These are phyloP conservation scores for Parotia lawesii DNA, from an alignment of 2,113 vertebrate genomes.

Conservation along the genomic window DNA sequence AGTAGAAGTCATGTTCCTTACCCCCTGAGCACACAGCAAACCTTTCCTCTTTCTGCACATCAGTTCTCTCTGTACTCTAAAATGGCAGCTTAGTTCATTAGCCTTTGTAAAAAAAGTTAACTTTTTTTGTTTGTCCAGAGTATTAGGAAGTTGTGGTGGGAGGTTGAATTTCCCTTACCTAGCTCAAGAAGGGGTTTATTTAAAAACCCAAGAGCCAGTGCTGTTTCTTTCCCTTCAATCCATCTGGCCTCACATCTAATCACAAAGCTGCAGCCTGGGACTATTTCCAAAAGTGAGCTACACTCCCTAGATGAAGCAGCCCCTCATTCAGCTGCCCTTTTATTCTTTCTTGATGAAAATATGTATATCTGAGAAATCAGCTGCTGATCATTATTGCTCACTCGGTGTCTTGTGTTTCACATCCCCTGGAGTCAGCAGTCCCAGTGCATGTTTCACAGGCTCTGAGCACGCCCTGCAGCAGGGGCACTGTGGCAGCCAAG, in stretches of 20 bases:
- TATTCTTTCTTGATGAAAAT: conserved; percentile 7
- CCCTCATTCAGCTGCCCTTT: background rate
- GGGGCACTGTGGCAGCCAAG: background rate
- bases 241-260: background rate
- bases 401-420: background rate
- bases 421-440: background rate
- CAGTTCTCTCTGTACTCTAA: background rate
- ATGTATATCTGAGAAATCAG: background rate
- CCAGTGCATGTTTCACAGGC: accelerated
- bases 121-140: background rate
- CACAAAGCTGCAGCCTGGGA: background rate
- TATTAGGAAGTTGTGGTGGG: background rate
- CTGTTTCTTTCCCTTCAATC: background rate
- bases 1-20: background rate
- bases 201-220: background rate
- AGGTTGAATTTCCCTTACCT: background rate
- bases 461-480: background rate
- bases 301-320: background rate
- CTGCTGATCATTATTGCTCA: background rate
- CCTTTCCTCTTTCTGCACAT: background rate
- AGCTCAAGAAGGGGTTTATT: background rate
- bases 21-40: background rate
- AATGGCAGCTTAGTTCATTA: background rate
- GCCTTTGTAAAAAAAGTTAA: background rate
- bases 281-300: background rate